Base-by-base conservation (phyloP, 2,797 vertebrate genomes). In the Catostomus latipinnis region DNA sequence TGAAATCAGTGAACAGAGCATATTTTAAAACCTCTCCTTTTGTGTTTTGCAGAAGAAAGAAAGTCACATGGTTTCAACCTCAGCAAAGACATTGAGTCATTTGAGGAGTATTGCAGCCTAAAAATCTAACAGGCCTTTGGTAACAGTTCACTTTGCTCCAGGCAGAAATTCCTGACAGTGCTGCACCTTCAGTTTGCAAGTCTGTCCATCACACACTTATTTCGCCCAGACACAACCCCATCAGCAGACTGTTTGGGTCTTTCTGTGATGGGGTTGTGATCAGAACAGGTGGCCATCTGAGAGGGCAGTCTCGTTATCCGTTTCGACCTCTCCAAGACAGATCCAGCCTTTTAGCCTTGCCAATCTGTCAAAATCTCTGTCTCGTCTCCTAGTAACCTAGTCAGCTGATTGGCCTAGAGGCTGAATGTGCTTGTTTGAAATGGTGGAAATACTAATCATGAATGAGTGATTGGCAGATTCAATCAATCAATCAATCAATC, bases 201-300 rank as follows among this genome's bases (percentile, higher is more conserved):
- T 63, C 34, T 76, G 76, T 54, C 67, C 52, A 57, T 71, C 67
- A 71, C 67, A 54, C 10, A 71, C 67, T 43, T 22, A 53, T 8
- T 78, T 45, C 7, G 18, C 8, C 76, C 6, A 9, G 18, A 52
- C 69, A 18, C 16, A 18, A 18, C 16, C 16, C 16, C 16, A 78
- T 56, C 1, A 0, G 46, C 22, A 6, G 56, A 69, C 76, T 46
- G 57, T 70, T 60, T 61, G 76, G 57, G 66, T 62, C 34, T 56
- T 56, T 74, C 49, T 65, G 49, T 75, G 49, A 68, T 68, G 54
- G 45, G 13, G 53, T 50, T 60, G 54, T 0, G 1, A 43, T 78
- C 48, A 63, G 58, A 78, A 78, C 76, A 78, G 76, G 76, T 78
- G 76, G 76, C 58, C 34, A 53, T 78, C 76, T 46, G 67, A 13